Conservation (phyloP, 2,113 vertebrate genomes). For the Dromaius novaehollandiae region DNA sequence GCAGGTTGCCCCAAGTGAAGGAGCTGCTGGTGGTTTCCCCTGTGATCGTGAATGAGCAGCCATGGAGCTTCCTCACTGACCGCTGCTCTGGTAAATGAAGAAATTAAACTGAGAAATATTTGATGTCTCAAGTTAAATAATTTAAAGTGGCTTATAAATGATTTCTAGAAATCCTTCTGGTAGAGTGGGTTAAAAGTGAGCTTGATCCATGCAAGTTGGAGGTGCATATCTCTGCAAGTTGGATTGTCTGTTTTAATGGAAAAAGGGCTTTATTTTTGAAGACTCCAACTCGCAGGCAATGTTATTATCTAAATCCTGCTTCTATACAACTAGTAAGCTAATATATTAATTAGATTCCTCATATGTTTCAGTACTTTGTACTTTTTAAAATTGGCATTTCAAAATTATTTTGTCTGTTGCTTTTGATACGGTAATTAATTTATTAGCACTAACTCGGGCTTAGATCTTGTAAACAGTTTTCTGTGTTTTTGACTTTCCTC, state of each 20-base stretch:
- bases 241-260: not conserved
- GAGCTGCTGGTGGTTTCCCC: not conserved
- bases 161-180: not conserved
- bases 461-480: slow-evolving; percentile 4
- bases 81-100: not conserved
- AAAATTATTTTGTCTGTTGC: not conserved
- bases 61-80: fast-evolving
- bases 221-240: not conserved
- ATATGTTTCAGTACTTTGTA: not conserved
- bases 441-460: not conserved
- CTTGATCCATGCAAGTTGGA: not conserved
- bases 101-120: not conserved
- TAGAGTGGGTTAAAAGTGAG: not conserved
- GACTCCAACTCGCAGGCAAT: not conserved
- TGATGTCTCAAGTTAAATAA: not conserved
- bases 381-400: not conserved
- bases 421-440: slow-evolving; percentile 2
- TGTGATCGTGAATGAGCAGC: not conserved
- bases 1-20: not conserved
- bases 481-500: not conserved
- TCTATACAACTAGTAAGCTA: not conserved
- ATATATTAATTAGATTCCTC: not conserved
- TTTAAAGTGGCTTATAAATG: not conserved
- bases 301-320: not conserved
- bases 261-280: not conserved